These are phyloP conservation scores for Lophochroa leadbeateri DNA, from an alignment of 2,113 vertebrate genomes.

Conservation along the genomic window DNA sequence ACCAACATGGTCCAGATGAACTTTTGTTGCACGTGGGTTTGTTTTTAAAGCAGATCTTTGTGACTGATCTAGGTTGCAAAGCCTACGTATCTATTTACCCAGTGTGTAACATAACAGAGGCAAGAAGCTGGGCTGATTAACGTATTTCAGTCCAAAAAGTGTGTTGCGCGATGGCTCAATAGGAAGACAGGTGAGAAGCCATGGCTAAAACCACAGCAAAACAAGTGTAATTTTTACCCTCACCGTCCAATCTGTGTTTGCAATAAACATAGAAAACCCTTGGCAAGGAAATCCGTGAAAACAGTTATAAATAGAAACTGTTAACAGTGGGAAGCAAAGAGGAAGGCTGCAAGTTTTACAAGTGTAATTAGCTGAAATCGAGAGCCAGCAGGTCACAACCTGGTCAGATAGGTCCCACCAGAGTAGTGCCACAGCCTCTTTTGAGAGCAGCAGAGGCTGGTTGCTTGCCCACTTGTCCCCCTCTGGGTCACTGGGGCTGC, in stretches of 20 bases:
- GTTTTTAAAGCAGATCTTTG: neutral
- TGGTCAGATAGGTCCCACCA: too few relatives aligned
- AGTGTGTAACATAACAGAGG: neutral
- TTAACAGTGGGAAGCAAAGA: neutral
- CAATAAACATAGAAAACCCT: neutral
- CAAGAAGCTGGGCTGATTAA: neutral
- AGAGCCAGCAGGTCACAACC: neutral
- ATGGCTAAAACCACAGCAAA: neutral
- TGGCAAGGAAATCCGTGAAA: neutral
- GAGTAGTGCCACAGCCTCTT: fast-evolving
- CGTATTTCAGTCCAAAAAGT: neutral
- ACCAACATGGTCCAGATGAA: neutral
- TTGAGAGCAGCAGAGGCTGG: neutral
- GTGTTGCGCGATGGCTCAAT: neutral
- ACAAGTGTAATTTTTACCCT: neutral
- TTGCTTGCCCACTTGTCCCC: neutral
- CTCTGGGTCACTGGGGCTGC: too few relatives aligned
- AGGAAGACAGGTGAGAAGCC: neutral
- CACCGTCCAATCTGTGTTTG: neutral
- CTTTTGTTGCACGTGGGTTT: neutral
- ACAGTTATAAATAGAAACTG: neutral
- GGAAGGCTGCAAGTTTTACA: neutral
- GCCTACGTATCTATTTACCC: neutral
- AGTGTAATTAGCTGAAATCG: neutral
- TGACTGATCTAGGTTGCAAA: neutral